Percentiles rank a stretch among this genome's conserved stretches.
Conservation (phyloP, 2,113 vertebrate species). For the Cynocephalus volans region DNA sequence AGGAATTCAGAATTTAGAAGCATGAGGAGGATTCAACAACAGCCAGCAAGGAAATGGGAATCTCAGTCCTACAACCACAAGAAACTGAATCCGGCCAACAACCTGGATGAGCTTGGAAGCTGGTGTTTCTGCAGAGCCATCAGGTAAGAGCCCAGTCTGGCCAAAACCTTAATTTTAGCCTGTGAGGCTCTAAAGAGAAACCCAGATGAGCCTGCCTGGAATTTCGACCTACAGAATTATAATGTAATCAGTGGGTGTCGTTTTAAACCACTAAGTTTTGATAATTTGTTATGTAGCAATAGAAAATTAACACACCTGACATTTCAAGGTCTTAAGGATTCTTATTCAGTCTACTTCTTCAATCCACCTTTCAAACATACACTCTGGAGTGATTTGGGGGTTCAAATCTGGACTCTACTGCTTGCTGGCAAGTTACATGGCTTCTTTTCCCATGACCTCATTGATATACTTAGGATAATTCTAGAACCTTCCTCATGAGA, state of each 20-base stretch:
- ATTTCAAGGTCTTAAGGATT: background rate
- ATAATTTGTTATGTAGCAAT: background rate
- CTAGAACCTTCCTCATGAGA: conserved; percentile 25
- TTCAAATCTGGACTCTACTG: background rate
- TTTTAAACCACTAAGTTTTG: background rate
- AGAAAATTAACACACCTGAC: background rate
- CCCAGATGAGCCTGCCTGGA: background rate
- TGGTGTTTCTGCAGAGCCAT: background rate
- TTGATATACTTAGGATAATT: background rate
- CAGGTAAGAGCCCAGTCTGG: background rate
- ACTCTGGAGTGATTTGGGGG: background rate
- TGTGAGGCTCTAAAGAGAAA: background rate
- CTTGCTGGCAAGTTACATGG: background rate
- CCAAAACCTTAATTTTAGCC: background rate
- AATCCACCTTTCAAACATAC: background rate
- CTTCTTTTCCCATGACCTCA: background rate
- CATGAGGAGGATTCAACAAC: background rate
- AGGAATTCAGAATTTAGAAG: background rate
- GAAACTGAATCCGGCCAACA: background rate
- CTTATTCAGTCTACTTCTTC: background rate
- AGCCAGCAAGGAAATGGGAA: background rate
- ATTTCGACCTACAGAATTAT: background rate
- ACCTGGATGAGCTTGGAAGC: background rate
- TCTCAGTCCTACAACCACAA: background rate
- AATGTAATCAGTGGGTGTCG: background rate